Evolutionary conservation across 2,888 invertebrate species (phyloP), one percentile per base, ranked within the genome.

Genomic region (Drosophila anomalata): DNA sequence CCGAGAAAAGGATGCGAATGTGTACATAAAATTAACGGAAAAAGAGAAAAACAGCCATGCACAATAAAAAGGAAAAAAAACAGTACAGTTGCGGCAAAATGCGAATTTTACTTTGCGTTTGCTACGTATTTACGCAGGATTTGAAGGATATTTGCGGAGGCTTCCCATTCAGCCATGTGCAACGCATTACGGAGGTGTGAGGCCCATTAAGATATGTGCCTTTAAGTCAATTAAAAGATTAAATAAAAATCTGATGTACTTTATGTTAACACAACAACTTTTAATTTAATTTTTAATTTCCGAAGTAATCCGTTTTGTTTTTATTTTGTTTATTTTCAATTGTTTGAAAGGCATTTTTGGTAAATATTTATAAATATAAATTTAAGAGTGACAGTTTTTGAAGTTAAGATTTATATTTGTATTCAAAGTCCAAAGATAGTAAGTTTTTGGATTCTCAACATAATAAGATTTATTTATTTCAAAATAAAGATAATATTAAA

Each of bases 41-140:
- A 75, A 79, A 71, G 63, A 62, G 53, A 56, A 71, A 63, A 47
- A 63, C 68, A 68, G 68, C 39, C 39, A 48, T 14, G 39, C 51
- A 61, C 17, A 53, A 67, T 74, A 75, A 73, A 79, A 76, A 72
- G 58, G 71, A 77, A 63, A 62, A 33, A 36, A 56, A 39, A 63
- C 52, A 75, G 88, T 83, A 87, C 83, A 83, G 88, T 77, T 69
- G 47, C 77, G 77, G 66, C 86, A 83, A 83, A 83, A 83, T 59
- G 73, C 51, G 56, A 61, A 51, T 75, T 81, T 76, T 53, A 68
- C 76, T 67, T 74, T 72, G 55, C 63, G 59, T 68, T 73, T 65
- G 72, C 54, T 73, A 69, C 69, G 46, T 73, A 68, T 77, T 81
- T 65, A 87, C 82, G 77, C 81, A 85, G 72, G 62, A 79, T 82